These are phyloP conservation scores for Elephantulus edwardii DNA, from an alignment of 2,113 vertebrate genomes.

Conservation along the genomic window DNA sequence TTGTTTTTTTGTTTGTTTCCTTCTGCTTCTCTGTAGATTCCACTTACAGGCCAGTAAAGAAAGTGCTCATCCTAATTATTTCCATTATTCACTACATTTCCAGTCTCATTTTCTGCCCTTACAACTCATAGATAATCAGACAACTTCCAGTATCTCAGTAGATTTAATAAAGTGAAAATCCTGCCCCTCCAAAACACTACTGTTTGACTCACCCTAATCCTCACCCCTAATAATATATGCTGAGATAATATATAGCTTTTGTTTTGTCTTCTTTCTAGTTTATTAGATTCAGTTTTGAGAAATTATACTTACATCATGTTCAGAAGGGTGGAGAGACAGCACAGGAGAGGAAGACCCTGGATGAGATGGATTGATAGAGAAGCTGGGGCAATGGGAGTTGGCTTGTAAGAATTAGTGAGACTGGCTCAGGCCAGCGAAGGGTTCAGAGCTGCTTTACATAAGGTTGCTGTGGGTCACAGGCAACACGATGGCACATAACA, in stretches of 20 bases:
- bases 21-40: background rate
- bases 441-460: too few relatives aligned
- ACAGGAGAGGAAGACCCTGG: too few relatives aligned
- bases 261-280: too few relatives aligned
- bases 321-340: too few relatives aligned
- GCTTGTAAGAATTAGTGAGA: too few relatives aligned
- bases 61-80: background rate
- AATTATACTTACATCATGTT: background rate
- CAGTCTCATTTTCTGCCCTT: background rate
- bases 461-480: too few relatives aligned
- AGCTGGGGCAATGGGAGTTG: too few relatives aligned
- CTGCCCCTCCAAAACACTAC: background rate
- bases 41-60: background rate
- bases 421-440: too few relatives aligned
- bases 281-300: background rate
- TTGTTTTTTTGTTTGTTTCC: background rate
- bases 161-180: background rate
- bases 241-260: background rate
- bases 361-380: too few relatives aligned
- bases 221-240: background rate
- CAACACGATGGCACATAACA: too few relatives aligned
- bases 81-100: background rate
- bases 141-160: background rate
- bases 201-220: background rate
- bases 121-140: background rate